Conservation (phyloP, 2,888 invertebrate species). For the Steinernema scapterisci region DNA sequence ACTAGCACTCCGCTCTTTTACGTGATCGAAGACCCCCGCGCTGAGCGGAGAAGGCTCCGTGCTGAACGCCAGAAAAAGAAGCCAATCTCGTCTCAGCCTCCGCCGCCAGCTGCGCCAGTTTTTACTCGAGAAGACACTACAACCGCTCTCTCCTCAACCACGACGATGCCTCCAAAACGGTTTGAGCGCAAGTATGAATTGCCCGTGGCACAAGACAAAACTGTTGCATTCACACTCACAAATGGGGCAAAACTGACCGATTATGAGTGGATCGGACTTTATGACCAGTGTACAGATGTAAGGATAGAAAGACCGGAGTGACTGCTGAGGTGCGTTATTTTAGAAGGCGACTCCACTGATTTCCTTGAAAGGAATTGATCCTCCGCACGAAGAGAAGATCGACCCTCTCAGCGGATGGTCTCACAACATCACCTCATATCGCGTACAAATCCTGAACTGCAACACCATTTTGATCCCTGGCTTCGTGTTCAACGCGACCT, state of each 20-base stretch:
- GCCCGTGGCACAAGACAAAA: conserved; percentile 41
- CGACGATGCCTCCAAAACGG: background rate
- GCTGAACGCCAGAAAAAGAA: conserved; percentile 25
- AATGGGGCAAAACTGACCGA: conserved; percentile 50
- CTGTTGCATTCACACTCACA: conserved; percentile 44
- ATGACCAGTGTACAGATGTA: conserved; percentile 53
- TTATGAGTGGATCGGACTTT: conserved; percentile 58
- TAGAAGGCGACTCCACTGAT: conserved; percentile 48
- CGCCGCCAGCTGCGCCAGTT: background rate
- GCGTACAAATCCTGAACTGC: conserved; percentile 54
- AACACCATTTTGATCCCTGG: conserved; percentile 60
- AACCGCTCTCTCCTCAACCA: background rate
- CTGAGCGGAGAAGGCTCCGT: conserved; percentile 35
- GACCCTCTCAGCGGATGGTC: conserved; percentile 50
- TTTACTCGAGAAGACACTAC: background rate
- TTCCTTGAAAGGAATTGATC: conserved; percentile 45
- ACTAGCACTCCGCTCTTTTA: conserved; percentile 38
- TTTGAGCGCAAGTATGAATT: conserved; percentile 45
- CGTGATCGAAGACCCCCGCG: conserved; percentile 40
- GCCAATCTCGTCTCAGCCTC: background rate
- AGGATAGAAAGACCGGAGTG: background rate
- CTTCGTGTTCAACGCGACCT: conserved; percentile 40
- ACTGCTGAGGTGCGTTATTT: conserved; percentile 22
- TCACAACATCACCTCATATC: conserved; percentile 53
- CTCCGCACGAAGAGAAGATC: conserved; percentile 51